Evolutionary conservation across 2,888 invertebrate species (phyloP).

Genomic region (Pheosia gnoma): DNA sequence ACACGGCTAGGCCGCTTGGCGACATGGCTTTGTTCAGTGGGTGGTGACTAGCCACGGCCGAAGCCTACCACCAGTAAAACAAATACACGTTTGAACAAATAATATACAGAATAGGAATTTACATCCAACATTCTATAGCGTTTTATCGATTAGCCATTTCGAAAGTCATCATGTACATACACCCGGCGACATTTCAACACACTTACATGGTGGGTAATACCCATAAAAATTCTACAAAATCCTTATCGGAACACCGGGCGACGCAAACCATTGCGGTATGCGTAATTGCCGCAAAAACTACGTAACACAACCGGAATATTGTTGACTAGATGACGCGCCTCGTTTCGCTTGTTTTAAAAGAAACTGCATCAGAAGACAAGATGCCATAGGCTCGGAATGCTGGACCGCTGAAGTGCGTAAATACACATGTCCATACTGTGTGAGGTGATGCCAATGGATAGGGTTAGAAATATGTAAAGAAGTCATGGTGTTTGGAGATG

Average conservation of each 20-base stretch:
- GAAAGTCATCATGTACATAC: slow-evolving; percentile 1
- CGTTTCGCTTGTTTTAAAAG: neutral
- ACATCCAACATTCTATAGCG: neutral
- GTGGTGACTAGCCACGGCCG: too few species aligned
- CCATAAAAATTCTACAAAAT: slow-evolving; percentile 54
- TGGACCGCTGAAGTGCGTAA: too few species aligned
- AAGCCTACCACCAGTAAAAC: too few species aligned
- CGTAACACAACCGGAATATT: slow-evolving; percentile 20
- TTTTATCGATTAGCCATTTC: slow-evolving; percentile 2
- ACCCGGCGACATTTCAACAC: slow-evolving; percentile 20
- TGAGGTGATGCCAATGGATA: too few species aligned
- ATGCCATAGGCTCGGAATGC: too few species aligned
- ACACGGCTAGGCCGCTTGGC: too few species aligned
- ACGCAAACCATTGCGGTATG: slow-evolving; percentile 40
- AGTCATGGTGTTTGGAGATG: too few species aligned
- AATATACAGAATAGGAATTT: neutral
- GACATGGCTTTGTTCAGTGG: too few species aligned
- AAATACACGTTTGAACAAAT: too few species aligned
- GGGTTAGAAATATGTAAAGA: too few species aligned
- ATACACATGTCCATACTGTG: too few species aligned
- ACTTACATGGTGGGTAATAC: slow-evolving; percentile 36
- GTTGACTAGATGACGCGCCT: slow-evolving; percentile 12
- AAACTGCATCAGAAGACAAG: neutral
- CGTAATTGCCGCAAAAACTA: slow-evolving; percentile 67
- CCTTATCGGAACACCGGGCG: slow-evolving; percentile 35